Evolutionary conservation across 2,888 invertebrate genomes (phyloP).

Genomic region (Hyposoter dolosus): DNA sequence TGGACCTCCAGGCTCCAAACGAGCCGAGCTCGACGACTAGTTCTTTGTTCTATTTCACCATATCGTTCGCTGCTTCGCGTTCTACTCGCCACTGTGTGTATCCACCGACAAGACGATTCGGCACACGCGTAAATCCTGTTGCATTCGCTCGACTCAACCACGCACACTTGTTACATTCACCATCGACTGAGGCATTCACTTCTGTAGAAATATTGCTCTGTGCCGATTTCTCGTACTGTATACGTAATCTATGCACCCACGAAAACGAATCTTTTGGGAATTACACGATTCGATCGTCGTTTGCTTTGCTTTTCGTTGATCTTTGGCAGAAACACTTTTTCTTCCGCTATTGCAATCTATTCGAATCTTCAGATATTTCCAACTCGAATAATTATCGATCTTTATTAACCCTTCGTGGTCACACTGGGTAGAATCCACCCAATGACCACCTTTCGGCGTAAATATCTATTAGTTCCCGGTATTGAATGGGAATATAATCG

Average conservation of each 20-base stretch:
- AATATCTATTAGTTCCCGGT: too few species aligned
- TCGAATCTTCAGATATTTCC: not conserved
- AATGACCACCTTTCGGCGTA: too few species aligned
- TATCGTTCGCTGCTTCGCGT: slow-evolving; percentile 5
- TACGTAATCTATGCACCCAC: slow-evolving; percentile 1
- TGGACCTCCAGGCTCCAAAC: slow-evolving; percentile 19
- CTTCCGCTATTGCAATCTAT: not conserved
- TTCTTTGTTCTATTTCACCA: slow-evolving; percentile 79
- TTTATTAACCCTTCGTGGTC: too few species aligned
- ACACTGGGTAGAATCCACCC: too few species aligned
- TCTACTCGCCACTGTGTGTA: not conserved
- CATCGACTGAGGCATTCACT: slow-evolving; percentile 13
- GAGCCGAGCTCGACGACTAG: slow-evolving; percentile 70
- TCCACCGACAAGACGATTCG: slow-evolving; percentile 17
- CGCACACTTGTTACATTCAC: not conserved
- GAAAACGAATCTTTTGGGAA: slow-evolving; percentile 34
- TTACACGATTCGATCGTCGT: slow-evolving; percentile 43
- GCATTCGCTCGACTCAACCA: slow-evolving; percentile 36
- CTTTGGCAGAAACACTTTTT: not conserved
- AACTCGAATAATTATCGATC: not conserved
- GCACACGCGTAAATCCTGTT: slow-evolving; percentile 51
- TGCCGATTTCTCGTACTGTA: not conserved
- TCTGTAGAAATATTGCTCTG: slow-evolving; percentile 23
- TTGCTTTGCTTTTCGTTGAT: not conserved
- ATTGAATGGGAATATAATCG: too few species aligned